Percentiles rank a stretch among this genome's conserved stretches.
phyloP scores from a whole-genome alignment of 2,888 invertebrate species.

The Bombylius major region DNA sequence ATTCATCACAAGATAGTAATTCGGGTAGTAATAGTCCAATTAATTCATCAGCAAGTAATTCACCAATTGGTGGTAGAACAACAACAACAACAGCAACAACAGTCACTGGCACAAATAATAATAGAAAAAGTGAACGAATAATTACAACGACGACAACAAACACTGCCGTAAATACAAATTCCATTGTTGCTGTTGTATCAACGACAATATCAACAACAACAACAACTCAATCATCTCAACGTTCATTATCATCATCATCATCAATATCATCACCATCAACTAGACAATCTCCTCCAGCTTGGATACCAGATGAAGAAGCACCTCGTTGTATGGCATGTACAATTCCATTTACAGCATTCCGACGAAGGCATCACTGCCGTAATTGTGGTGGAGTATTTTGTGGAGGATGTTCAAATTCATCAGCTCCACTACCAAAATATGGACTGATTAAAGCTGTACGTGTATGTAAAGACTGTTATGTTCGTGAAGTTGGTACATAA shows the following conservation, averaged over 20 bases:
- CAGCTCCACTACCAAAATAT: constrained; percentile 82
- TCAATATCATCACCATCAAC: constrained; percentile 4
- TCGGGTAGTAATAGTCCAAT: constrained; percentile 17
- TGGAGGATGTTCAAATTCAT: constrained; percentile 84
- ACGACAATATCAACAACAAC: constrained; percentile 1
- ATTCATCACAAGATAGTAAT: constrained; percentile 17
- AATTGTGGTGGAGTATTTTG: constrained; percentile 94
- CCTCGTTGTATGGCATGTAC: constrained; percentile 88
- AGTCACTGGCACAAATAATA: constrained; percentile 10
- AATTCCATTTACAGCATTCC: constrained; percentile 85
- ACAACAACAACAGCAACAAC: constrained; percentile 13
- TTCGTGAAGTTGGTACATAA: constrained; percentile 15
- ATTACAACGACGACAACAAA: constrained; percentile 7
- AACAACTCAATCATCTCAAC: neutral
- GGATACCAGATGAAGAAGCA: constrained; percentile 91
- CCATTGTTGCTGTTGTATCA: constrained; percentile 1
- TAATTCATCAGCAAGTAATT: constrained; percentile 30
- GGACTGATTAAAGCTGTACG: constrained; percentile 87
- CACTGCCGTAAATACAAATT: constrained; percentile 8
- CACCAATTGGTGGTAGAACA: constrained; percentile 26
- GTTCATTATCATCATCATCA: neutral
- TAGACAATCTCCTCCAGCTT: constrained; percentile 55
- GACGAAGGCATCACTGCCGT: constrained; percentile 90
- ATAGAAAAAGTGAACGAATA: neutral
- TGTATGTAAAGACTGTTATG: constrained; percentile 53